Percentiles rank a stretch among this genome's conserved stretches.
phyloP scores from a whole-genome alignment of 1,140 invertebrate species.

The Cepaea nemoralis region DNA sequence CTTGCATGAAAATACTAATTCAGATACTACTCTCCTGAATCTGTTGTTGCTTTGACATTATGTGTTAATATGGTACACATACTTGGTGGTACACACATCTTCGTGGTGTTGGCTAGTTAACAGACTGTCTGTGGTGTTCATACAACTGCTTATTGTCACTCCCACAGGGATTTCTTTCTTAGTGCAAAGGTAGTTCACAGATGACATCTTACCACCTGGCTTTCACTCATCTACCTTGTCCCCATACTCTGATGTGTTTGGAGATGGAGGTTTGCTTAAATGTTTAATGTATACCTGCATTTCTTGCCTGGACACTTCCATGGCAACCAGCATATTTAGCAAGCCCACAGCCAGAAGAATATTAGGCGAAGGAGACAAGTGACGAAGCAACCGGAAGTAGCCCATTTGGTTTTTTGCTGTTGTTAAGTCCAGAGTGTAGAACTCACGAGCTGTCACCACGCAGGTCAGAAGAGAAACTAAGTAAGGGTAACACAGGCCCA shows the following conservation, averaged over 20 bases:
- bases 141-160: too few relatives aligned
- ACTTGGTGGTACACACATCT: too few relatives aligned
- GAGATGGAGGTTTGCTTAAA: conserved; percentile 18
- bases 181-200: too few relatives aligned
- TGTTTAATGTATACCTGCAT: background rate
- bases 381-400: background rate
- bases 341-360: background rate
- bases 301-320: background rate
- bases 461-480: conserved; percentile 15
- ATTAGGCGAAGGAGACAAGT: background rate
- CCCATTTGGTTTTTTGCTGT: background rate
- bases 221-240: background rate
- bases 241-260: background rate
- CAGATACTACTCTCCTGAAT: too few relatives aligned
- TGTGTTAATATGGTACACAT: too few relatives aligned
- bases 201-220: too few relatives aligned
- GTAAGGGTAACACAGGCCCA: conserved; percentile 20
- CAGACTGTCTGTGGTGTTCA: too few relatives aligned
- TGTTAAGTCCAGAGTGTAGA: conserved; percentile 9
- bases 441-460: background rate
- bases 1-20: too few relatives aligned
- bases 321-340: background rate
- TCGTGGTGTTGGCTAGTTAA: too few relatives aligned
- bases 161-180: too few relatives aligned
- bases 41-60: too few relatives aligned